A percentile compares a stretch with the other conserved stretches of the same genome.
These are phyloP conservation scores for Bovichtus variegatus DNA, from an alignment of 2,797 vertebrate species.

Conservation along the genomic window DNA sequence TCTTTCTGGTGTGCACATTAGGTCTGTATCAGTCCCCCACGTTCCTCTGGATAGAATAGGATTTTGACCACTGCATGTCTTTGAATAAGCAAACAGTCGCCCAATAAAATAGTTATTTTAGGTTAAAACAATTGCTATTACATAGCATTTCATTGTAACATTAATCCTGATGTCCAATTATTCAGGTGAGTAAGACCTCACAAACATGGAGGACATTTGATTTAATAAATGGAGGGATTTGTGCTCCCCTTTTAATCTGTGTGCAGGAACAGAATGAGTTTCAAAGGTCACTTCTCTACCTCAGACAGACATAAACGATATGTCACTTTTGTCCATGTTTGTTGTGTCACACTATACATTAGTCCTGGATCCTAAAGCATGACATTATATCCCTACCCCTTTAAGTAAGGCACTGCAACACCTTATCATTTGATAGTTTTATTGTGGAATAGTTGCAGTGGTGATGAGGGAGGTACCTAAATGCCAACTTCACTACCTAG, in stretches of 20 bases:
- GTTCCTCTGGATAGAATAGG: slow-evolving; percentile 32
- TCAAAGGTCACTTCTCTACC: slow-evolving; percentile 72
- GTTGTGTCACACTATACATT: slow-evolving; percentile 34
- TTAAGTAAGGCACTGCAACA: slow-evolving; percentile 20
- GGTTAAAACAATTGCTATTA: slow-evolving; percentile 12
- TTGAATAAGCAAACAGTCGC: slow-evolving; percentile 31
- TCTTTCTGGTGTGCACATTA: slow-evolving; percentile 42
- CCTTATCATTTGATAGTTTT: slow-evolving; percentile 37
- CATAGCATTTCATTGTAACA: slow-evolving; percentile 6
- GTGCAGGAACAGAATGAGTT: slow-evolving; percentile 54
- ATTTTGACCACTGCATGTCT: slow-evolving; percentile 41
- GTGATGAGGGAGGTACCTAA: background rate
- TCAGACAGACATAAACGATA: slow-evolving; percentile 67
- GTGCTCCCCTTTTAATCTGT: slow-evolving; percentile 46
- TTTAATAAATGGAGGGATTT: slow-evolving; percentile 58
- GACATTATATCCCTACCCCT: slow-evolving; percentile 39
- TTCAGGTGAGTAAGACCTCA: slow-evolving; percentile 31
- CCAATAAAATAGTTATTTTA: slow-evolving; percentile 28
- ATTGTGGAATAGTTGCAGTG: slow-evolving; percentile 5
- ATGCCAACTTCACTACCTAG: slow-evolving; percentile 18
- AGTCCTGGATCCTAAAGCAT: slow-evolving; percentile 42
- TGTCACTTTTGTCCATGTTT: slow-evolving; percentile 59
- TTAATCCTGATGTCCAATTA: slow-evolving; percentile 45
- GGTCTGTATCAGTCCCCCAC: slow-evolving; percentile 25
- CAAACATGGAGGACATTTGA: slow-evolving; percentile 32